Evolutionary conservation across 2,888 invertebrate genomes (phyloP).

Genomic region (Pardosa pseudoannulata): DNA sequence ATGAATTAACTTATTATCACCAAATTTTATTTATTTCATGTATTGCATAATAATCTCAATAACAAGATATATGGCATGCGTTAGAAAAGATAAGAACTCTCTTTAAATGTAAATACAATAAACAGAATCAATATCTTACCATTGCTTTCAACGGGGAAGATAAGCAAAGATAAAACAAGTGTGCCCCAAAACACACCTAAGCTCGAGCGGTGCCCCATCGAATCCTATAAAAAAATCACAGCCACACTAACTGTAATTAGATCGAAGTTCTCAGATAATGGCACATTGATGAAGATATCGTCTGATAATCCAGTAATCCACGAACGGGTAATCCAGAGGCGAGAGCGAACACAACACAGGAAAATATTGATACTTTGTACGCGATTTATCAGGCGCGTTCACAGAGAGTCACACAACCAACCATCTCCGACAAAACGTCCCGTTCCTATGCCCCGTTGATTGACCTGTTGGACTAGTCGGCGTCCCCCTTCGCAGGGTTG

Average conservation of each 20-base stretch:
- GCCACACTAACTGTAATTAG: constrained; percentile 33
- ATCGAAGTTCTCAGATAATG: constrained; percentile 45
- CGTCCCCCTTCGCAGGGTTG: constrained; percentile 50
- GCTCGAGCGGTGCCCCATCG: constrained; percentile 36
- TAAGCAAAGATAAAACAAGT: constrained; percentile 1
- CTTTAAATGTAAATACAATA: too few relatives aligned
- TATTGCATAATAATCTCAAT: too few relatives aligned
- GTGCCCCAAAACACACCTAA: constrained; percentile 41
- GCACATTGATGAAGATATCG: constrained; percentile 27
- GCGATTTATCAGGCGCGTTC: background rate
- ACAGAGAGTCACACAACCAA: constrained; percentile 14
- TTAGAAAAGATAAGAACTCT: too few relatives aligned
- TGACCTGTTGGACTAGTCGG: constrained; percentile 55
- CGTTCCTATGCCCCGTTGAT: constrained; percentile 35
- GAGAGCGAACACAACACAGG: constrained; percentile 33
- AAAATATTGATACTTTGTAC: background rate
- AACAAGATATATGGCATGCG: too few relatives aligned
- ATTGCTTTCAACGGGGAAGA: constrained; percentile 26
- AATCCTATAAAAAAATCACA: constrained; percentile 29
- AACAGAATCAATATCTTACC: constrained; percentile 38
- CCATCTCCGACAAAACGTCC: constrained; percentile 14
- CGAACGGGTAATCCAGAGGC: constrained; percentile 41
- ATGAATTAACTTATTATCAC: too few relatives aligned
- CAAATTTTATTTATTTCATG: too few relatives aligned
- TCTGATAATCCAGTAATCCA: constrained; percentile 34